Conservation (phyloP, 2,113 vertebrate genomes). For the Procapra przewalskii region DNA sequence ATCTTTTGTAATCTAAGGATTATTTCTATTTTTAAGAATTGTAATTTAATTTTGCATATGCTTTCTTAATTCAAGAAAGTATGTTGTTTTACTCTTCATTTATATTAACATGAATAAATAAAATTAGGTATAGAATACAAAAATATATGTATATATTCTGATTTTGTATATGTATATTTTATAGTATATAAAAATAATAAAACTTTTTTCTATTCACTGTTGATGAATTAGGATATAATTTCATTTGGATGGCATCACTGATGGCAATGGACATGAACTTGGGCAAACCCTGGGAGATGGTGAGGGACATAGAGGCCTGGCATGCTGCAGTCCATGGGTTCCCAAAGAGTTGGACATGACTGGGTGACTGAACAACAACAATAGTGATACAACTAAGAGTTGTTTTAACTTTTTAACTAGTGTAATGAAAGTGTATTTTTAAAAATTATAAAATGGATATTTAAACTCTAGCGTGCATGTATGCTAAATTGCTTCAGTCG, state of each 20-base stretch:
- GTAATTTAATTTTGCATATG: neutral
- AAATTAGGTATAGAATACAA: neutral
- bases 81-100: neutral
- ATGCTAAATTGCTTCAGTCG: neutral
- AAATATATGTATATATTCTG: neutral
- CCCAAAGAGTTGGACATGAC: neutral
- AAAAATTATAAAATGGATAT: neutral
- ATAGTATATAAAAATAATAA: neutral
- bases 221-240: neutral
- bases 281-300: neutral
- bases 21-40: neutral
- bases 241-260: neutral
- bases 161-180: neutral
- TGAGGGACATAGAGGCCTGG: neutral
- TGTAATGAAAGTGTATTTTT: neutral
- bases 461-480: neutral
- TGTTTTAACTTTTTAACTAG: neutral
- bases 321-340: neutral
- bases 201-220: neutral
- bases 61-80: neutral
- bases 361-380: neutral
- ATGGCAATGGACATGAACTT: neutral
- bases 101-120: neutral
- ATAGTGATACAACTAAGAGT: neutral
- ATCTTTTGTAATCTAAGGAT: neutral